Percentiles rank a stretch among this genome's conserved stretches.
Evolutionary conservation across 2,888 invertebrate species (phyloP).

Genomic region (Neoascia interrupta): DNA sequence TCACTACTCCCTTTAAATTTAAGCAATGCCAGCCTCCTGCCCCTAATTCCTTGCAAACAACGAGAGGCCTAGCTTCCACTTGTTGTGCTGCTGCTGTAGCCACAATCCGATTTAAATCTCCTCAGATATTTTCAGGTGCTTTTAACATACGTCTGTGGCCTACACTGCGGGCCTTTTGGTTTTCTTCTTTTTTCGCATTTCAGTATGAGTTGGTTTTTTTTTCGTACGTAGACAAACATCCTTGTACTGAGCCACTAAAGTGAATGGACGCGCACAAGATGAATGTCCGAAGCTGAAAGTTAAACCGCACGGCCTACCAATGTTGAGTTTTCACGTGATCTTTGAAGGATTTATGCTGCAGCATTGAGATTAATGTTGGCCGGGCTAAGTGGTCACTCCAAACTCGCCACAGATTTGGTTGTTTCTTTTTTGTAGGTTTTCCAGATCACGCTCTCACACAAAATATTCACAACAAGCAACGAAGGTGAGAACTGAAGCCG

Average conservation of each 20-base stretch:
- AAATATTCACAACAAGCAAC: slow-evolving; percentile 16
- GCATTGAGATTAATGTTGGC: slow-evolving; percentile 47
- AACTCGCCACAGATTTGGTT: slow-evolving; percentile 14
- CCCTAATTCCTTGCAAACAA: neutral
- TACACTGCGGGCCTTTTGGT: slow-evolving; percentile 12
- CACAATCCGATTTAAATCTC: slow-evolving; percentile 59
- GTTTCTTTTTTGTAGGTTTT: slow-evolving; percentile 6
- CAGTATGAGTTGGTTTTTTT: slow-evolving; percentile 13
- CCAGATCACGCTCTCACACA: slow-evolving; percentile 43
- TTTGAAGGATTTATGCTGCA: slow-evolving; percentile 62
- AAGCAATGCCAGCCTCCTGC: no score
- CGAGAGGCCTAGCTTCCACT: slow-evolving; percentile 56
- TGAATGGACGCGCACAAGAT: slow-evolving; percentile 44
- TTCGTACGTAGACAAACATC: slow-evolving; percentile 21
- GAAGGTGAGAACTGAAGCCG: slow-evolving; percentile 43
- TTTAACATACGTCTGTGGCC: slow-evolving; percentile 47
- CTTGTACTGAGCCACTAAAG: slow-evolving; percentile 26
- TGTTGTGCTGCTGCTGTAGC: slow-evolving; percentile 57
- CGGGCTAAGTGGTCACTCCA: slow-evolving; percentile 60
- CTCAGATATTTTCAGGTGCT: slow-evolving; percentile 62
- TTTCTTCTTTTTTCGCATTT: slow-evolving; percentile 16
- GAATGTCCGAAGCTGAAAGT: slow-evolving; percentile 49
- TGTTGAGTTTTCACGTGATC: slow-evolving; percentile 55
- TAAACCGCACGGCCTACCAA: slow-evolving; percentile 53
- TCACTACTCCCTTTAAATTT: no score